Conservation (phyloP, 2,797 vertebrate species). For the Hylomyscus alleni region DNA sequence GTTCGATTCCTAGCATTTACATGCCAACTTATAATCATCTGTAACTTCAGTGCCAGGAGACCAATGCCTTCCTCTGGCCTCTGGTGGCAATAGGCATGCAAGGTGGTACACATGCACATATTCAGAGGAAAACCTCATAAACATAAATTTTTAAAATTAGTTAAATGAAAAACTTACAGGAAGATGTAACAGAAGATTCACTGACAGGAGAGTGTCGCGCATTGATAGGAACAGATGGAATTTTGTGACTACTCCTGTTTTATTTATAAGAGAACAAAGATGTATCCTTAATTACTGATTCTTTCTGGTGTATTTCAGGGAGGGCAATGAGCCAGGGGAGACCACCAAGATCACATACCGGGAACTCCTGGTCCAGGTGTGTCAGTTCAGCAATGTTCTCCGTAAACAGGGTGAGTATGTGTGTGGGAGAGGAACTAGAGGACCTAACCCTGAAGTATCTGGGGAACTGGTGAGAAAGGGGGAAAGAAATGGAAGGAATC, state of each 20-base stretch:
- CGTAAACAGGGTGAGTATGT: conserved; percentile 92
- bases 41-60: neutral
- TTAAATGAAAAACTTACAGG: neutral
- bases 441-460: neutral
- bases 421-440: neutral
- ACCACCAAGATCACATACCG: conserved; percentile 93
- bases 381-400: conserved; percentile 97
- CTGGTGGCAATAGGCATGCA: neutral
- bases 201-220: conserved; percentile 13
- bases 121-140: neutral
- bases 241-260: conserved; percentile 55
- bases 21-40: neutral
- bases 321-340: conserved; percentile 97
- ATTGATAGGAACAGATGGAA: conserved; percentile 23
- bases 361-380: conserved; percentile 95
- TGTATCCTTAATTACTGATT: conserved; percentile 53
- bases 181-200: conserved; percentile 16
- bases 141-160: neutral
- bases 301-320: conserved; percentile 90
- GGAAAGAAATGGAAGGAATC: conserved; percentile 46
- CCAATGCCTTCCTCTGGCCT: neutral
- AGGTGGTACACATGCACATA: neutral
- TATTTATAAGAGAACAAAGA: conserved; percentile 51
- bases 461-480: conserved; percentile 13
- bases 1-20: neutral